Evolutionary conservation across 2,888 invertebrate species (phyloP).

Genomic region (Drosophila testacea): DNA sequence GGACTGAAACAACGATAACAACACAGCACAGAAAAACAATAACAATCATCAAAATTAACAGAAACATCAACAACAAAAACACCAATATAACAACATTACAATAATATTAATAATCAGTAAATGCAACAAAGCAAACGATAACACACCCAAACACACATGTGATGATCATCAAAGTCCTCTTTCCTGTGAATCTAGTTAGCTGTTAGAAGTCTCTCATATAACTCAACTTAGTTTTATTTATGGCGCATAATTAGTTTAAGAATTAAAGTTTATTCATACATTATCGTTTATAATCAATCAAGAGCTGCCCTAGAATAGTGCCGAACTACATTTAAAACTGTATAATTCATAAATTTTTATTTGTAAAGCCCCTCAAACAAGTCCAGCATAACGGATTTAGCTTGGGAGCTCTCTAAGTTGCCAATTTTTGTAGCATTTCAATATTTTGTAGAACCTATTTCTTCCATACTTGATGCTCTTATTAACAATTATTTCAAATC

Average conservation of each 20-base stretch:
- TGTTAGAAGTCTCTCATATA: slow-evolving; percentile 71
- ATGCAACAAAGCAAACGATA: slow-evolving; percentile 30
- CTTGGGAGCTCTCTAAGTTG: slow-evolving; percentile 9
- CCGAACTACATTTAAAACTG: slow-evolving; percentile 44
- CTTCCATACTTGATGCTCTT: slow-evolving; percentile 32
- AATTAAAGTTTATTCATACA: slow-evolving; percentile 33
- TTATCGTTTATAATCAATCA: slow-evolving; percentile 27
- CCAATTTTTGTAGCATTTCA: slow-evolving; percentile 37
- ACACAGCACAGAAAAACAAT: slow-evolving; percentile 44
- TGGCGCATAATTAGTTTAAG: slow-evolving; percentile 47
- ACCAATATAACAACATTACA: slow-evolving; percentile 34
- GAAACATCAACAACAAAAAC: slow-evolving; percentile 59
- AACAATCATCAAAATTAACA: slow-evolving; percentile 35
- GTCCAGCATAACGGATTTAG: slow-evolving; percentile 18
- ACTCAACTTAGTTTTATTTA: slow-evolving; percentile 68
- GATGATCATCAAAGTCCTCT: slow-evolving; percentile 80
- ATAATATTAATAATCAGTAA: slow-evolving; percentile 53
- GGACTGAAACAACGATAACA: slow-evolving; percentile 83
- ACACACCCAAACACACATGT: slow-evolving; percentile 68
- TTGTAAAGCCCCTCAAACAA: slow-evolving; percentile 13
- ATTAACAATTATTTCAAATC: slow-evolving; percentile 29
- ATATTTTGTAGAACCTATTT: slow-evolving; percentile 23
- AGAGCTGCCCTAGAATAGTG: slow-evolving; percentile 61
- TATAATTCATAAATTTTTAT: slow-evolving; percentile 1
- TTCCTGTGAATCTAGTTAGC: slow-evolving; percentile 79